Conservation (phyloP, 1,140 invertebrate species). For the Lineus longissimus region DNA sequence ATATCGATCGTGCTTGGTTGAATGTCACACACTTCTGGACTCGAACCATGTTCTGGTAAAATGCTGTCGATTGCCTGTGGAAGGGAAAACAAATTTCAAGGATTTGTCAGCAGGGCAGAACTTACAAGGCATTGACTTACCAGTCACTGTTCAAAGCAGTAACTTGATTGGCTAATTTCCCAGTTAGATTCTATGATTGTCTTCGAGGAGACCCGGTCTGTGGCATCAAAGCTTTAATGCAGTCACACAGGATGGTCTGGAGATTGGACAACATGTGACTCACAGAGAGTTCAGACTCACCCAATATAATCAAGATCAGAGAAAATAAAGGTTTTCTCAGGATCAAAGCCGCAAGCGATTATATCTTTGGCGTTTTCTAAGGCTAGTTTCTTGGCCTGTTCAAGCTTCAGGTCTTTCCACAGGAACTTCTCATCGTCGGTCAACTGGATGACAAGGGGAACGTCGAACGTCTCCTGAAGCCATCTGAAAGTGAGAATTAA, state of each 20-base stretch:
- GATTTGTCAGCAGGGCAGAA: too few relatives aligned
- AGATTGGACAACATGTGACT: too few relatives aligned
- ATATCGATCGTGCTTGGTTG: slow-evolving; percentile 89
- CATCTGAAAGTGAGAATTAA: slow-evolving; percentile 64
- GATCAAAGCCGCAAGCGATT: slow-evolving; percentile 95
- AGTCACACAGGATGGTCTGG: too few relatives aligned
- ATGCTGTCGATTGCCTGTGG: slow-evolving; percentile 72
- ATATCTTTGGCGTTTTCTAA: slow-evolving; percentile 96
- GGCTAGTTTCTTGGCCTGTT: slow-evolving; percentile 81
- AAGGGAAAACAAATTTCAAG: too few relatives aligned
- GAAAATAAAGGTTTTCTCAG: slow-evolving; percentile 96
- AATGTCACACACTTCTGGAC: slow-evolving; percentile 91
- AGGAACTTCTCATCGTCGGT: slow-evolving; percentile 99
- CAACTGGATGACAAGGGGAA: slow-evolving; percentile 92
- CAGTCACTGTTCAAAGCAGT: too few relatives aligned
- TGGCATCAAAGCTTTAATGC: too few relatives aligned
- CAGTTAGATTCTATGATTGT: too few relatives aligned
- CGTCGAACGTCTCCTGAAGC: slow-evolving; percentile 96
- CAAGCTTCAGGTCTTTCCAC: slow-evolving; percentile 92
- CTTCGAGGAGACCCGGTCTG: too few relatives aligned
- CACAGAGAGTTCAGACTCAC: slow-evolving; percentile 57
- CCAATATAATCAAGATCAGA: slow-evolving; percentile 92
- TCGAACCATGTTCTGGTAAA: slow-evolving; percentile 90
- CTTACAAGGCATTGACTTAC: too few relatives aligned
- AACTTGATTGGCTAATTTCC: too few relatives aligned